phyloP scores from a whole-genome alignment of 2,113 vertebrate genomes.

The Apteryx mantelli region DNA sequence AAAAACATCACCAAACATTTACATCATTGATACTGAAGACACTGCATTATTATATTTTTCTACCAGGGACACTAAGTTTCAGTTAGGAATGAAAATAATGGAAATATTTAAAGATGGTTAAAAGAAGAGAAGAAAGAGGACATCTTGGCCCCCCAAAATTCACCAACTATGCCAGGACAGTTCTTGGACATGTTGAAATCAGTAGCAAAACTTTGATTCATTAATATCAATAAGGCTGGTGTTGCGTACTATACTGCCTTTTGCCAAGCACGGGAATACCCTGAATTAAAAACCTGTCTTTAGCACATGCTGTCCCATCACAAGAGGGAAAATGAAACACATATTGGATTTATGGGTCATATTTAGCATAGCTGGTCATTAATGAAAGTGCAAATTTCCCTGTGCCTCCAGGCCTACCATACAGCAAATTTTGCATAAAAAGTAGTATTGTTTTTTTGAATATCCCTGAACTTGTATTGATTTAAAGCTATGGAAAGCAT shows the following conservation, averaged over 20 bases:
- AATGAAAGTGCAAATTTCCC: background rate
- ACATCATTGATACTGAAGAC: background rate
- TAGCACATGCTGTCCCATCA: background rate
- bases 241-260: background rate
- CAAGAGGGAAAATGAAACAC: background rate
- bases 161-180: background rate
- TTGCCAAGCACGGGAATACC: background rate
- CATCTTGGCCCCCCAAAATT: background rate
- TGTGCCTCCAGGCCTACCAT: background rate
- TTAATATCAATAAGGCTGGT: background rate
- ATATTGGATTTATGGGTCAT: background rate
- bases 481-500: background rate
- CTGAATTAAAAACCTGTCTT: background rate
- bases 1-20: background rate
- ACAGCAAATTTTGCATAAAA: background rate
- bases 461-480: background rate
- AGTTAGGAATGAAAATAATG: background rate
- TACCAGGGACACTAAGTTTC: background rate
- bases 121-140: background rate
- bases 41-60: background rate
- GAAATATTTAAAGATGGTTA: background rate
- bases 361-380: background rate
- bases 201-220: background rate
- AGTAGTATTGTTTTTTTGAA: background rate
- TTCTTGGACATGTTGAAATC: background rate